Evolutionary conservation across 2,113 vertebrate genomes (phyloP).

Genomic region (Brachyhypopomus occidentalis): DNA sequence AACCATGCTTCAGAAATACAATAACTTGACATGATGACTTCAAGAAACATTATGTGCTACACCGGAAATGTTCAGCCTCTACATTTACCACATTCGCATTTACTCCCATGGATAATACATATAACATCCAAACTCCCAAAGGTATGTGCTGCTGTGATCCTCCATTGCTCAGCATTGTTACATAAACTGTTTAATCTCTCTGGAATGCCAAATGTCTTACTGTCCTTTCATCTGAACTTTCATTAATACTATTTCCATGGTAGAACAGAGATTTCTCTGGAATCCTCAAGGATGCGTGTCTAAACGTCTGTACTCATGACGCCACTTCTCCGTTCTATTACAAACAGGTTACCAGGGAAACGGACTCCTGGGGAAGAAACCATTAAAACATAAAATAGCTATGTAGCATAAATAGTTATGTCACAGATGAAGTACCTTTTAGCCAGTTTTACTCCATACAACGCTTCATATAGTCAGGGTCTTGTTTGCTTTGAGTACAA

Average conservation of each 20-base stretch:
- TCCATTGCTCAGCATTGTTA: background rate
- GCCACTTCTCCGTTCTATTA: background rate
- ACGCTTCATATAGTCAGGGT: no score
- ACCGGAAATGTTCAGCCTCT: no score
- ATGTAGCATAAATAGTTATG: background rate
- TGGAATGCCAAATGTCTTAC: slow-evolving; percentile 24
- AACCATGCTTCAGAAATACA: no score
- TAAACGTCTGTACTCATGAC: slow-evolving; percentile 7
- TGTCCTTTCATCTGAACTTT: background rate
- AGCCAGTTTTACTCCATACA: no score
- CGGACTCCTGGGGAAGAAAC: background rate
- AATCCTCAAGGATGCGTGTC: slow-evolving; percentile 28
- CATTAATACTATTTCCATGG: background rate
- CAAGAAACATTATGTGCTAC: no score
- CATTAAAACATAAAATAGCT: background rate
- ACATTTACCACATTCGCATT: no score
- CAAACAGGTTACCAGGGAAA: background rate
- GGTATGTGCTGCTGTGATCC: slow-evolving; percentile 9
- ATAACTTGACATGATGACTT: no score
- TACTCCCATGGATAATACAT: no score
- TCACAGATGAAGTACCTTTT: no score
- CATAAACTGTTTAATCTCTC: slow-evolving; percentile 23
- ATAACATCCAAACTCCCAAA: background rate
- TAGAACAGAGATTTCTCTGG: slow-evolving; percentile 21
- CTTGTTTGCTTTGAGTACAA: no score